A percentile compares a stretch with the other conserved stretches of the same genome.
These are phyloP conservation scores for Heterohyrax brucei DNA, from an alignment of 2,797 vertebrate species.

Conservation along the genomic window DNA sequence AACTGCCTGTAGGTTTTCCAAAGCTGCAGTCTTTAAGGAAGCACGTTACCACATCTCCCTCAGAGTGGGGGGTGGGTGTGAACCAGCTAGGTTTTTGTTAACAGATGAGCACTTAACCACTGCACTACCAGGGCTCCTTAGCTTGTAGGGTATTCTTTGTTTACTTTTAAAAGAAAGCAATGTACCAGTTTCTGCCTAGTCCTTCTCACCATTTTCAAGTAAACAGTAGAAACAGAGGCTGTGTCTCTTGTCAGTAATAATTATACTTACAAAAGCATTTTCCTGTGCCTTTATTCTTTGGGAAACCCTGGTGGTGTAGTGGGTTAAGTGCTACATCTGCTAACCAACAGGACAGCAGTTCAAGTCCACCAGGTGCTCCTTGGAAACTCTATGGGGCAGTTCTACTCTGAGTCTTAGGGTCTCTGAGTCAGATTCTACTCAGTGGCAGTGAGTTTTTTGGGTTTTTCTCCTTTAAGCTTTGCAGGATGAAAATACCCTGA, in stretches of 20 bases:
- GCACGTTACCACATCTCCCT: too few species aligned
- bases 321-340: too few species aligned
- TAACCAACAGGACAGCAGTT: too few species aligned
- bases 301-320: too few species aligned
- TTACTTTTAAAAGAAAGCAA: constrained; percentile 37
- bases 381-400: too few species aligned
- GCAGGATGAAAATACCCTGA: constrained; percentile 19
- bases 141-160: constrained; percentile 14
- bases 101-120: neutral
- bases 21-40: neutral
- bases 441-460: too few species aligned
- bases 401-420: too few species aligned
- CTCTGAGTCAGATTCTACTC: too few species aligned
- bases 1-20: neutral
- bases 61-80: neutral
- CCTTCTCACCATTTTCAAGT: constrained; percentile 12
- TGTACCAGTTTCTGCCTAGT: neutral
- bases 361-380: too few species aligned
- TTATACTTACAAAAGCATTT: constrained; percentile 58
- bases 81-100: neutral
- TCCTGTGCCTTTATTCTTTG: neutral
- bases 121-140: neutral
- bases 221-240: neutral
- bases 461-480: constrained; percentile 55
- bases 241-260: constrained; percentile 33